These are phyloP conservation scores for Oxycera nigricornis DNA, from an alignment of 2,888 invertebrate genomes.

Conservation along the genomic window DNA sequence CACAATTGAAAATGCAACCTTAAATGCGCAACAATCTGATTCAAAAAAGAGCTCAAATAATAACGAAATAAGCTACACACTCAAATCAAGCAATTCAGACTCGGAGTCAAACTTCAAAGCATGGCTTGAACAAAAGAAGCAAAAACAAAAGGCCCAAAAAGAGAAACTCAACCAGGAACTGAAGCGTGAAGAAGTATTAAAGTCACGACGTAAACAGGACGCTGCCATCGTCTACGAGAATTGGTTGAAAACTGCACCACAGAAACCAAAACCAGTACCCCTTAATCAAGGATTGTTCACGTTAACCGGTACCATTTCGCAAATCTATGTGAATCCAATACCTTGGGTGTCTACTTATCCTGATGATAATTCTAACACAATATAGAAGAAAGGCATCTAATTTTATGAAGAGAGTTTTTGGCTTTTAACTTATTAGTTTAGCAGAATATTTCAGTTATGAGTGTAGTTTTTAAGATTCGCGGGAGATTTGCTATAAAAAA, in stretches of 20 bases:
- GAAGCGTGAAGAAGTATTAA: conserved; percentile 45
- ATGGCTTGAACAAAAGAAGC: conserved; percentile 52
- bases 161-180: conserved; percentile 46
- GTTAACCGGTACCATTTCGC: conserved; percentile 57
- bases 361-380: conserved; percentile 25
- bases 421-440: conserved; percentile 2
- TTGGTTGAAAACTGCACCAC: conserved; percentile 55
- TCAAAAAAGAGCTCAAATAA: not conserved
- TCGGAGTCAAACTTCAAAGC: conserved; percentile 49
- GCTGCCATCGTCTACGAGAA: conserved; percentile 54
- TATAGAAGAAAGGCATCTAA: not conserved
- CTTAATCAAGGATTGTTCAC: conserved; percentile 58
- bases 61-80: not conserved
- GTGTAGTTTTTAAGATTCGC: conserved; percentile 3
- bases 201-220: conserved; percentile 45
- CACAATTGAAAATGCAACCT: conserved; percentile 38
- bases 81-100: not conserved
- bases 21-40: not conserved
- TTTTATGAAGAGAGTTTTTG: not conserved
- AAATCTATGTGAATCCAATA: conserved; percentile 57
- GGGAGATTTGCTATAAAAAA: conserved; percentile 7
- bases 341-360: conserved; percentile 51
- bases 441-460: not conserved
- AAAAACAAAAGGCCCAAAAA: conserved; percentile 50
- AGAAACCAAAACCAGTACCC: conserved; percentile 60